Conservation (phyloP, 92 coral and sea anemone genomes). For the Galaxea fascicularis region DNA sequence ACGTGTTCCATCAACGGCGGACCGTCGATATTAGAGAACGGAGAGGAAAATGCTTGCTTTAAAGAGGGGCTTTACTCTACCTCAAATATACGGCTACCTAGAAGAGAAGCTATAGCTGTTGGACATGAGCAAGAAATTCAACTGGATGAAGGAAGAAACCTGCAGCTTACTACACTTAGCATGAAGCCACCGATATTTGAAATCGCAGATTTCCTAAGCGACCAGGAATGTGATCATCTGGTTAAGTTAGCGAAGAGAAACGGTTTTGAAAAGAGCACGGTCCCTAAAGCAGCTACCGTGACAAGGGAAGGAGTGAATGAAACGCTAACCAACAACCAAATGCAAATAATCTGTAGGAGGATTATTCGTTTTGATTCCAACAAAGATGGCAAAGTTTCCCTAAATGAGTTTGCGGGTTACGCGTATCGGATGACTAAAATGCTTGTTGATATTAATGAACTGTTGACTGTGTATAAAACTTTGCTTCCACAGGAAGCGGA, state of each 20-base stretch:
- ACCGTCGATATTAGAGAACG: not conserved
- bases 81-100: not conserved
- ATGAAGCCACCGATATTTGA: slow-evolving; percentile 78
- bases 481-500: slow-evolving; percentile 41
- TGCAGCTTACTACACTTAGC: slow-evolving; percentile 70
- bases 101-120: slow-evolving; percentile 39
- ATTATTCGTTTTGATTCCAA: slow-evolving; percentile 16
- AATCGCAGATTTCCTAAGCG: slow-evolving; percentile 71
- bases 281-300: slow-evolving; percentile 39
- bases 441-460: slow-evolving; percentile 27
- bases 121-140: slow-evolving; percentile 37
- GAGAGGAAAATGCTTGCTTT: slow-evolving; percentile 23
- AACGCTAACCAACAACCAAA: slow-evolving; percentile 5
- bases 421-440: slow-evolving; percentile 23
- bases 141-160: slow-evolving; percentile 1
- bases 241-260: slow-evolving; percentile 63
- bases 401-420: slow-evolving; percentile 43
- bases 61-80: slow-evolving; percentile 1
- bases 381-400: slow-evolving; percentile 34
- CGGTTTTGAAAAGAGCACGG: slow-evolving; percentile 76
- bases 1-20: slow-evolving; percentile 14
- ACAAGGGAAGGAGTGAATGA: slow-evolving; percentile 29
- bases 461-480: slow-evolving; percentile 27
- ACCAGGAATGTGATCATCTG: slow-evolving; percentile 82
- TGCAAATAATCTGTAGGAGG: slow-evolving; percentile 7